Evolutionary conservation across 2,113 vertebrate genomes (phyloP), one percentile per base, ranked within the genome.

Genomic region (Petrocephalus zakoni): DNA sequence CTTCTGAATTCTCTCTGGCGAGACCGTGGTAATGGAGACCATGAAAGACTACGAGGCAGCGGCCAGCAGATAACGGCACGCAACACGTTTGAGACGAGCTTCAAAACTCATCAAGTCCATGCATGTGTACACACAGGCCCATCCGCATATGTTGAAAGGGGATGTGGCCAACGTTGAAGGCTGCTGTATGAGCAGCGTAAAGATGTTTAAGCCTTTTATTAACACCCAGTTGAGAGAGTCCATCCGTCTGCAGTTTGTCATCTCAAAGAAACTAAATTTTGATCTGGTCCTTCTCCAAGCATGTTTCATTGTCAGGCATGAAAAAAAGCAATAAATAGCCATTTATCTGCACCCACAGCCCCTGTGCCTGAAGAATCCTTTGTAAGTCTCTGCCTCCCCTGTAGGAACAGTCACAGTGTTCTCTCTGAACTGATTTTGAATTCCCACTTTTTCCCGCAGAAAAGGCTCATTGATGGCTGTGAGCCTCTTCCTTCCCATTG

Each of bases 1-100:
- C 19, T 81, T 47, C 42, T 88, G 11, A 90, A 89, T 87, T 19
- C 88, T 46, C 55, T 82, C 87, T 88, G 29, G 72, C 87, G 86
- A 61, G 61, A 85, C 46, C 1, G 34, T 87, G 83, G 51, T 81
- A 34, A 88, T 51, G 55, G 51, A n/a, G 34, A 83, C 87, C 78
- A 88, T 88, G 53, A 56, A 88, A n/a, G 15, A 10, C 49, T 82
- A 42, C 56, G 9, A 58, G 34, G 55, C 42, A 56, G 17, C 53
- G 52, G 68, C 34, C 75, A 83, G 78, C 49, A 88, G n/a, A 78
- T 11, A n/a, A 29, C 47, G 10, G n/a, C 64, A 37, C 19, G 37
- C n/a, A 10, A 11, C n/a, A 22, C n/a, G 87, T 21, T 72, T 78
- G 46, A 53, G 15, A 78, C 13, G 22, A 88, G 88, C 55, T 88